Conservation (phyloP, 2,888 invertebrate genomes). For the Lepidocyrtoides sp. region DNA sequence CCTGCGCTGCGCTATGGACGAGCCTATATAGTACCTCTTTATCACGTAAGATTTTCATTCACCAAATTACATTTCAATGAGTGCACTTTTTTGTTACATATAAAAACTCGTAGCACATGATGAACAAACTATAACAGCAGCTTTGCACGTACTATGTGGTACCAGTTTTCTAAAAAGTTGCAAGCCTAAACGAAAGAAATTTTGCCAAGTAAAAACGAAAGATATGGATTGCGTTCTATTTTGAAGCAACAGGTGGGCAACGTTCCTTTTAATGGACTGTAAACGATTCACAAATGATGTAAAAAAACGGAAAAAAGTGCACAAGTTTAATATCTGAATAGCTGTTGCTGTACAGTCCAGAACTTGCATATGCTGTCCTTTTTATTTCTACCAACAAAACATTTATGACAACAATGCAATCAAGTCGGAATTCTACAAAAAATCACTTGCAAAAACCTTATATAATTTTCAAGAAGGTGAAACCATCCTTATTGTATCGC, state of each 20-base stretch:
- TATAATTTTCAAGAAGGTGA: no score
- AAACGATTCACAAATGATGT: constrained; percentile 55
- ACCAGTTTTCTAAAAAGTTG: constrained; percentile 8
- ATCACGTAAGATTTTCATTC: constrained; percentile 40
- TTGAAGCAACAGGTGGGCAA: constrained; percentile 69
- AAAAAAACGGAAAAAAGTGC: not conserved
- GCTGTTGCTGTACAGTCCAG: not conserved
- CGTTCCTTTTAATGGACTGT: constrained; percentile 61
- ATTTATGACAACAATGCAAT: not conserved
- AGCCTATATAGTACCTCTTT: no score
- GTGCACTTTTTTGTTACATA: not conserved
- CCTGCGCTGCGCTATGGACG: no score
- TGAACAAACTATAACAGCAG: no score
- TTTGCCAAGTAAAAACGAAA: constrained; percentile 12
- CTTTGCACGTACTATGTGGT: not conserved
- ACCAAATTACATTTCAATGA: constrained; percentile 10
- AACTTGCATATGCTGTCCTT: not conserved
- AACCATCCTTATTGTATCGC: no score
- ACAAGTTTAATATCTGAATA: not conserved
- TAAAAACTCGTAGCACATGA: not conserved
- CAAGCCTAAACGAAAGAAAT: not conserved
- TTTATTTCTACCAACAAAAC: not conserved
- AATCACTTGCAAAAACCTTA: constrained; percentile 19
- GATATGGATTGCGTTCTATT: not conserved
- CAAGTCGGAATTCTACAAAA: not conserved